Evolutionary conservation across 2,797 vertebrate genomes (phyloP), one percentile per base, ranked within the genome.

Genomic region (Eptatretus atami): DNA sequence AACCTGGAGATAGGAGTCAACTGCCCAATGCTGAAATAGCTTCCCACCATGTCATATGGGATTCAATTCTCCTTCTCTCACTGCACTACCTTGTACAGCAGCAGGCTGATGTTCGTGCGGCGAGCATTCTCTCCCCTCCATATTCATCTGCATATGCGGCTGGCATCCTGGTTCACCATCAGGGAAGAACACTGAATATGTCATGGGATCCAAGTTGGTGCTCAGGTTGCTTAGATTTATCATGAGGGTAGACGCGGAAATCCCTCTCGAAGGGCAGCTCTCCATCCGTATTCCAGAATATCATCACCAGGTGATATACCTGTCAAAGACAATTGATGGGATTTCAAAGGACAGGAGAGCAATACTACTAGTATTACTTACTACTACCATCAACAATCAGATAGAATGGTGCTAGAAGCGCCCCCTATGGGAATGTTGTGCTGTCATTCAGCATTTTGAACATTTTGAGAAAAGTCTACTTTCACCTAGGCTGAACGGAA

Each of bases 41-140:
- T 61, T 61, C 25, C 57, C 57, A 61, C 10, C 57, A 12, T 25
- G n/a, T 25, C 9, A n/a, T 10, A 61, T 25, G n/a, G 57, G 11
- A 25, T 61, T 61, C 10, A 61, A 61, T n/a, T 25, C n/a, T 44
- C 31, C 31, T 8, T n/a, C 25, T n/a, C n/a, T 25, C n/a, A 61
- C n/a, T 61, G 57, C 25, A 25, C 12, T 61, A 25, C 57, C 10
- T 9, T 61, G 12, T 12, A 61, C 57, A 9, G 57, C 57, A 9
- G 57, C 57, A 61, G 9, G 57, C 57, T 12, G 57, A 61, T 25
- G 57, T 61, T 61, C n/a, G 57, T 61, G 10, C 57, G 57, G 25
- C 9, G n/a, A n/a, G n/a, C 25, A 61, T 61, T 61, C 57, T 10
- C 57, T 25, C 25, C 25, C 11, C 10, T 12, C n/a, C n/a, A 25